These are phyloP conservation scores for Cydia amplana DNA, from an alignment of 1,140 invertebrate species.

Conservation along the genomic window DNA sequence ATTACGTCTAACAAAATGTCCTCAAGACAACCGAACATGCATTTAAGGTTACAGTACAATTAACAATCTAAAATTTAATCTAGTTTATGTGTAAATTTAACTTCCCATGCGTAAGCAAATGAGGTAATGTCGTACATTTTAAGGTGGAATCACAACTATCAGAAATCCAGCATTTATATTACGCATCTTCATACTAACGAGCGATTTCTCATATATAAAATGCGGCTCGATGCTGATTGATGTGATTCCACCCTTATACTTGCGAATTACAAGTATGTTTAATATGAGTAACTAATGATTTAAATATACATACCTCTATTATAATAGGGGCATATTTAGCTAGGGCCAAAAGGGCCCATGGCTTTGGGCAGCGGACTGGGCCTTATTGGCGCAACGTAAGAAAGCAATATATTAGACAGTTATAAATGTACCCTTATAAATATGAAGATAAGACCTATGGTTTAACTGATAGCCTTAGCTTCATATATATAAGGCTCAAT, in stretches of 20 bases:
- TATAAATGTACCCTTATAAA: not conserved
- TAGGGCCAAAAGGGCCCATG: too few relatives aligned
- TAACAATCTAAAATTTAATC: constrained; percentile 31
- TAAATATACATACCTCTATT: not conserved
- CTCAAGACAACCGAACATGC: constrained; percentile 20
- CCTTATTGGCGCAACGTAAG: too few relatives aligned
- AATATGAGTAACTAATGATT: constrained; percentile 1
- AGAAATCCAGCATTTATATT: too few relatives aligned
- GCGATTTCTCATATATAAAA: too few relatives aligned
- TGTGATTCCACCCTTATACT: not conserved
- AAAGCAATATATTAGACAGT: too few relatives aligned
- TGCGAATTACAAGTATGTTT: not conserved
- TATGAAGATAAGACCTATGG: too few relatives aligned
- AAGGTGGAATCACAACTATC: not conserved
- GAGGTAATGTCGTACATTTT: constrained; percentile 26
- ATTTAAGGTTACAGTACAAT: constrained; percentile 23
- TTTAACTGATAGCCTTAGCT: too few relatives aligned
- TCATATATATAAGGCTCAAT: too few relatives aligned
- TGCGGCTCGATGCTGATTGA: too few relatives aligned
- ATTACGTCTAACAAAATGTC: constrained; percentile 17
- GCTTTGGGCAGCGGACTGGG: too few relatives aligned
- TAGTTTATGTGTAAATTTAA: constrained; percentile 15
- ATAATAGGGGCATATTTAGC: too few relatives aligned
- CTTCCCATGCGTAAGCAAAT: constrained; percentile 21
- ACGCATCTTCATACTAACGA: too few relatives aligned